Base-by-base conservation (phyloP, 2,113 vertebrate genomes). In the Pseudorhombus dupliciocellatus region DNA sequence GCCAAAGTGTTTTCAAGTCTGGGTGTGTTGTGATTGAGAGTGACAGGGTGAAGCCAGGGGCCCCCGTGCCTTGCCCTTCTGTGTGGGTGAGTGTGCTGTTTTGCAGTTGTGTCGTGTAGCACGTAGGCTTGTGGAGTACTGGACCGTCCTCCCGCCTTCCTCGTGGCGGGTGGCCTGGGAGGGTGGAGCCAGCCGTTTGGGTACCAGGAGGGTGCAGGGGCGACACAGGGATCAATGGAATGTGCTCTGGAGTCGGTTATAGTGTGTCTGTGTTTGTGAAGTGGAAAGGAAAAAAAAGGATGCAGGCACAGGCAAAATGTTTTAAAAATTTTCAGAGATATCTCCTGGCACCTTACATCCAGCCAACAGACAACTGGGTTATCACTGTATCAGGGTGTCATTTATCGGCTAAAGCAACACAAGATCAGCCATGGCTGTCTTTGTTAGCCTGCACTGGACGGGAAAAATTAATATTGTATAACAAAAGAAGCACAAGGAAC, bases 71-170 rank as follows among this genome's bases (percentile, higher is more conserved):
- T 60, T 79, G 65, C 65, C 53, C 70, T 66, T 69, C 66, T 12
- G 48, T 10, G 42, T 53, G 20, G 4, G 48, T 51, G 56, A 15
- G 42, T 4, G 60, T 4, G 70, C 62, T 61, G 58, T 73, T 73
- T 59, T 58, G 80, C 9, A 46, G 64, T 66, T 88, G 86, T 87
- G 89, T 90, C 62, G 3, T 48, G 78, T 75, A 77, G 86, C 90
- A 89, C 90, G 70, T 86, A 87, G 83, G 84, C 86, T 63, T 85
- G 65, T 87, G 90, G 90, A 92, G 92, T 88, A 85, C 66, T 53
- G 28, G 62, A 73, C 72, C 7, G 22, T 66, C 81, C 67, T 83
- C 65, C 55, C 12, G 25, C 77, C 81, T 80, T 61, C 59, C 70
- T 84, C 53, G 11, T 73, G 61, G 77, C 83, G 74, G 86, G 86